Conservation (phyloP, 1,140 invertebrate species). For the Tetraneura akinire region DNA sequence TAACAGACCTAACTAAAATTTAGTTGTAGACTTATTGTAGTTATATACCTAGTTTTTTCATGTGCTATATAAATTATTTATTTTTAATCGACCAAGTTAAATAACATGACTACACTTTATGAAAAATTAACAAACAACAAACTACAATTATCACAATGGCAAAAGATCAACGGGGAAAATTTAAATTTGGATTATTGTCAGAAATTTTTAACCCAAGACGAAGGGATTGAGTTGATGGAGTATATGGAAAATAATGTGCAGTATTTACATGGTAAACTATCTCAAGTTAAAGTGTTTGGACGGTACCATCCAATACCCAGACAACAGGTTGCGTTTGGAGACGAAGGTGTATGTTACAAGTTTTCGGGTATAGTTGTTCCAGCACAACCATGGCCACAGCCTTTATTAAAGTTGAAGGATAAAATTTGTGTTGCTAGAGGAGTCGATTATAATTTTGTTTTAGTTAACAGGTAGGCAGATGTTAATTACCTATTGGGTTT, state of each 20-base stretch:
- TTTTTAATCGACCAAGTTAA: not conserved
- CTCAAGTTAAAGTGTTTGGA: conserved; percentile 68
- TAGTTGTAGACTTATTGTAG: too few relatives aligned
- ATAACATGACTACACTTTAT: not conserved
- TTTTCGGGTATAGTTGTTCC: conserved; percentile 68
- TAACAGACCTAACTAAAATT: too few relatives aligned
- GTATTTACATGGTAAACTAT: conserved; percentile 66
- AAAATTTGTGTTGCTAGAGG: conserved; percentile 63
- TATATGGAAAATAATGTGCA: conserved; percentile 63
- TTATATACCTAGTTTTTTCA: too few relatives aligned
- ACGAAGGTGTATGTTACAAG: conserved; percentile 66
- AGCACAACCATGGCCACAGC: conserved; percentile 66
- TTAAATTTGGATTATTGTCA: conserved; percentile 64
- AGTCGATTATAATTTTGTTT: conserved; percentile 69
- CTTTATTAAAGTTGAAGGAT: conserved; percentile 62
- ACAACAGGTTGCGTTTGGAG: conserved; percentile 70
- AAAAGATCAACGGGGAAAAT: conserved; percentile 60
- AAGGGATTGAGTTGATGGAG: conserved; percentile 60
- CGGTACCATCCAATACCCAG: conserved; percentile 70
- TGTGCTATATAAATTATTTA: too few relatives aligned
- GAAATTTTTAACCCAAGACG: conserved; percentile 58
- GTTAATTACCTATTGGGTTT: not conserved
- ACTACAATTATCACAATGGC: conserved; percentile 56
- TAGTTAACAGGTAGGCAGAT: conserved; percentile 68
- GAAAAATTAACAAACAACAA: conserved; percentile 17